Base-by-base conservation (phyloP, 2,888 invertebrate species). In the Drosophila lutescens region DNA sequence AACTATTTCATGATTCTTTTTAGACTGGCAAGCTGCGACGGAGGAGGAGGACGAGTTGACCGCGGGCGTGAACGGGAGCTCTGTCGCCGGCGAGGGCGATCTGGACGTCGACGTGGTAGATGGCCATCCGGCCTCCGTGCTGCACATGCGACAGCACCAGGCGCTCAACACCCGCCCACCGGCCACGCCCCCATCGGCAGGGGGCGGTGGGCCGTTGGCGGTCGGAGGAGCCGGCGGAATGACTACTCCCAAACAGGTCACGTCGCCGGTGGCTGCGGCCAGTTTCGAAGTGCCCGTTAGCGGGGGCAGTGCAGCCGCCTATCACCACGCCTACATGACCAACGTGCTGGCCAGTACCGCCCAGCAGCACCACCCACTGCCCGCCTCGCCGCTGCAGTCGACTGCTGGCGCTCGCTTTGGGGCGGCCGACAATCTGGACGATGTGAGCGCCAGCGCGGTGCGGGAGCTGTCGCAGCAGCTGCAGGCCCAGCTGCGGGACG, bases 401-500 rank as follows among this genome's bases (percentile, higher is more conserved):
- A 78, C 89, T 23, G 79, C 89, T 4, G 69, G 65, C 1, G 73
- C 82, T 2, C 78, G 78, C 15, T 75, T 82, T 30, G 78, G 81
- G 8, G 80, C 77, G 61, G 83, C 76, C 65, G 83, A 86, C 62
- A 87, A 84, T 50, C 61, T 87, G 76, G 85, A 79, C 76, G 85
- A 90, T 80, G 85, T 89, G 38, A 91, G 90, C 71, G 89, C 91
- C 67, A 88, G 84, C 60, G 90, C 91, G 30, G 89, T 92, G 68
- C 87, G 89, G 91, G 95, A 95, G 85, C 93, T 97, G 91, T 95
- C 96, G 56, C 94, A 94, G 89, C 94, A 96, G 86, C 93, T 97
- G 80, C 97, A 97, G 93, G 93, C 95, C 67, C 96, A 96, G 91
- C 93, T 98, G 76, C 94, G 96, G 70, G 95, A 95, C 77, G 97